Evolutionary conservation across 2,797 vertebrate genomes (phyloP).

Genomic region (Mycteria americana): DNA sequence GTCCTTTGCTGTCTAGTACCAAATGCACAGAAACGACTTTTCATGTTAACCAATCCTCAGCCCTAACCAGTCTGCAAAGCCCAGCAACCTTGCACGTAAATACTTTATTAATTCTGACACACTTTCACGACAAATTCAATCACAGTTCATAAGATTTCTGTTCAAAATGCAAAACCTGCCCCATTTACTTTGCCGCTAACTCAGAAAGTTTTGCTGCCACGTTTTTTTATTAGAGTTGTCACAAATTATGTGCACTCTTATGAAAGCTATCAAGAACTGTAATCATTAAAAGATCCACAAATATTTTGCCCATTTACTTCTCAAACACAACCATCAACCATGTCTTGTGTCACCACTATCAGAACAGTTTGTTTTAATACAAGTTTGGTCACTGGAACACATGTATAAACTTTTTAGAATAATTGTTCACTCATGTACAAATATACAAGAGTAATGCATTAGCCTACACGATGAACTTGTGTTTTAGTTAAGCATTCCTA

Average conservation of each 20-base stretch:
- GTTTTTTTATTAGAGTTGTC: constrained; percentile 89
- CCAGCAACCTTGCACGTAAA: constrained; percentile 86
- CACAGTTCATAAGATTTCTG: constrained; percentile 89
- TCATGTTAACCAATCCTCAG: constrained; percentile 81
- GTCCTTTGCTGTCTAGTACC: constrained; percentile 79
- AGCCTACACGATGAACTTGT: constrained; percentile 69
- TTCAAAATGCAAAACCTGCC: constrained; percentile 88
- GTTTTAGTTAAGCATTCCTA: constrained; percentile 68
- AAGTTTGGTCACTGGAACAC: constrained; percentile 76
- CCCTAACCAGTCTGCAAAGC: constrained; percentile 84
- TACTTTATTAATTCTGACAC: constrained; percentile 96
- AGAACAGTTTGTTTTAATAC: constrained; percentile 68
- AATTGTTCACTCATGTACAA: constrained; percentile 79
- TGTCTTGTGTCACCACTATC: constrained; percentile 61
- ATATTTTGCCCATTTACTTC: constrained; percentile 83
- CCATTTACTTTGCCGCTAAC: constrained; percentile 87
- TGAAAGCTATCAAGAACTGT: constrained; percentile 85
- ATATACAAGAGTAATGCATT: constrained; percentile 80
- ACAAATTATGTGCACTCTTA: constrained; percentile 86
- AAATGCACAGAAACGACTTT: constrained; percentile 82
- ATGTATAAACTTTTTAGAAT: constrained; percentile 82
- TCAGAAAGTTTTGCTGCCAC: constrained; percentile 87
- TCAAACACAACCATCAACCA: constrained; percentile 74
- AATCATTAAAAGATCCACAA: constrained; percentile 85
- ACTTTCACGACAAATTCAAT: constrained; percentile 97